Conservation (phyloP, 2,113 vertebrate species). For the Urocynchramus pylzowi region DNA sequence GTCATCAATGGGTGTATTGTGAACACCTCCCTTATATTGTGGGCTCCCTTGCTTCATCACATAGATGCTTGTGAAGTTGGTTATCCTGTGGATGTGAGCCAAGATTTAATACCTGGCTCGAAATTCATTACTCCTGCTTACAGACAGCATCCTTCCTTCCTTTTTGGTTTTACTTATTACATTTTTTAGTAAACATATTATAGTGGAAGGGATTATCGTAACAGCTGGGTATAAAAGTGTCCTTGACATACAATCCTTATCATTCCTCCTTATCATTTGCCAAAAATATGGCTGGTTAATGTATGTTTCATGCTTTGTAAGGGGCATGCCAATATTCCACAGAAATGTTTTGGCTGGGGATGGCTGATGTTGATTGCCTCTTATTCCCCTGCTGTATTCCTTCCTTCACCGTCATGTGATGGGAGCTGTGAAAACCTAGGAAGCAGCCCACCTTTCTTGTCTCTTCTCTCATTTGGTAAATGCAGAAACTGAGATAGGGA, state of each 20-base stretch:
- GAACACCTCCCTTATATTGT: neutral
- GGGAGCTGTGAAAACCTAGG: neutral
- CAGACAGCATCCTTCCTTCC: neutral
- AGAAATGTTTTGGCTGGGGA: neutral
- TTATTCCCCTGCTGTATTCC: neutral
- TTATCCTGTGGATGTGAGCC: neutral
- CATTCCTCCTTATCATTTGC: neutral
- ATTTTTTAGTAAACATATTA: neutral
- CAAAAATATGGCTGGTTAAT: neutral
- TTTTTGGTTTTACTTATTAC: neutral
- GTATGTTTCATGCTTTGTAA: neutral
- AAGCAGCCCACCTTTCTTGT: neutral
- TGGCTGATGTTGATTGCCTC: neutral
- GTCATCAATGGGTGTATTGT: neutral
- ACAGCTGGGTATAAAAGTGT: neutral
- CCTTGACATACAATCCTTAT: neutral
- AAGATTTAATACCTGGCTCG: neutral
- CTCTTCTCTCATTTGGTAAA: neutral
- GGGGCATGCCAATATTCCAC: neutral
- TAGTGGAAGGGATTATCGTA: neutral
- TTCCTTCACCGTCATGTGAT: neutral
- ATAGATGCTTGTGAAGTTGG: neutral
- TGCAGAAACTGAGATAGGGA: neutral
- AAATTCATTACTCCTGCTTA: neutral
- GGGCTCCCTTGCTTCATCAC: neutral